These are phyloP conservation scores for Sebastes cheni DNA, from an alignment of 2,797 vertebrate species.

Conservation along the genomic window DNA sequence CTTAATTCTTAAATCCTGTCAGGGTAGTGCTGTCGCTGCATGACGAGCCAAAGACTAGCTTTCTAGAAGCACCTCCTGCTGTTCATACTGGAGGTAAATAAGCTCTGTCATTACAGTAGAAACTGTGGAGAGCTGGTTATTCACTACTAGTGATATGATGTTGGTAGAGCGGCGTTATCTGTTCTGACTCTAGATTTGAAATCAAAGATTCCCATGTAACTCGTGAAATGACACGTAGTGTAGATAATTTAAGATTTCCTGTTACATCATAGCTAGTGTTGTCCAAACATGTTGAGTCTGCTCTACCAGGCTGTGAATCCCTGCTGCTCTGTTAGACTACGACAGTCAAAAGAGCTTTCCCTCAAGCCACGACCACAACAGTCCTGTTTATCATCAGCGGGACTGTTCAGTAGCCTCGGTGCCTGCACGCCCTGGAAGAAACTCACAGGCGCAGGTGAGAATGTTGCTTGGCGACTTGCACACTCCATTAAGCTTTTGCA, in stretches of 20 bases:
- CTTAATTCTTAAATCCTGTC: neutral
- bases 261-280: neutral
- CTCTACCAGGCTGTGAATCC: conserved; percentile 28
- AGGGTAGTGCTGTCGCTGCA: neutral
- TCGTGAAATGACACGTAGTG: neutral
- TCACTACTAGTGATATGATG: neutral
- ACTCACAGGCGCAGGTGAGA: conserved; percentile 56
- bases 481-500: conserved; percentile 67
- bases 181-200: neutral
- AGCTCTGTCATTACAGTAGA: neutral
- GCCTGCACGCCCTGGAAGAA: conserved; percentile 42
- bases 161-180: neutral
- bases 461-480: conserved; percentile 53
- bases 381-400: conserved; percentile 38
- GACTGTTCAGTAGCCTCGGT: conserved; percentile 35
- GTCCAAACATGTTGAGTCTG: conserved; percentile 17
- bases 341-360: conserved; percentile 31
- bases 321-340: conserved; percentile 22
- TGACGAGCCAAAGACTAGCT: neutral
- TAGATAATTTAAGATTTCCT: conserved; percentile 2
- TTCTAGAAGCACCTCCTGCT: neutral
- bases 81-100: neutral
- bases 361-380: conserved; percentile 33
- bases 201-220: neutral
- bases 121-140: neutral